Base-by-base conservation (phyloP, 2,113 vertebrate species). In the Tichodroma muraria region DNA sequence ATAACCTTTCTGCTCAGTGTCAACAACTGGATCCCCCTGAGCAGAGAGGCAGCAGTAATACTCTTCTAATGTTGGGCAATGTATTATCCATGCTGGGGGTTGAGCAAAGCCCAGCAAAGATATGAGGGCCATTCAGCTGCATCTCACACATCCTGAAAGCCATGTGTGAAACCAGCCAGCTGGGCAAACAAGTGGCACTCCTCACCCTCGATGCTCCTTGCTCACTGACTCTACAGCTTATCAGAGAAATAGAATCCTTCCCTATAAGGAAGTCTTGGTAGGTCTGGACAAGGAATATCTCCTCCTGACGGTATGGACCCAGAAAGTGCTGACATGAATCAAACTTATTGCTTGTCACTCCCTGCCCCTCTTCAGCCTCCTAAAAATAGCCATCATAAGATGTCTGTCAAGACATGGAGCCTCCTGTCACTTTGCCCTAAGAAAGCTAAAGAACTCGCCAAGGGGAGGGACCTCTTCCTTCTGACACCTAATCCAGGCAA, bases 341-440 rank as follows among this genome's bases (percentile, higher is more conserved):
- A 37, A 91, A 87, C 90, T 93, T 96, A 69, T 89, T 88, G 97
- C 97, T 97, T 95, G 92, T 95, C 82, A 94, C 94, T 96, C 97
- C 91, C 93, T 94, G 79, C 59, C 79, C 64, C 90, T 97, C 96
- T 94, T 86, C 95, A 73, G 83, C 84, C 70, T 93, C 97, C 98
- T 98, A 99, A 98, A 99, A 98, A 99, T 99, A 99, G 96, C 96
- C 84, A 50, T 73, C 94, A 89, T 96, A 97, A 97, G 97, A 98
- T 95, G 97, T 96, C 96, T 73, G 94, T 97, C 95, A 96, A 95
- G 95, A 93, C 97, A 80, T 52, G 91, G 95, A 97, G 90, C 96
- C 98, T 98, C 98, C 96, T 97, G 97, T 97, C 98, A 97, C 97
- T 97, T 98, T 98, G 99, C 98, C 99, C 99, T 99, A 99, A 99